Percentiles rank a stretch among this genome's conserved stretches.
These are phyloP conservation scores for Rhizoglyphus robini DNA, from an alignment of 1,140 invertebrate genomes.

Conservation along the genomic window DNA sequence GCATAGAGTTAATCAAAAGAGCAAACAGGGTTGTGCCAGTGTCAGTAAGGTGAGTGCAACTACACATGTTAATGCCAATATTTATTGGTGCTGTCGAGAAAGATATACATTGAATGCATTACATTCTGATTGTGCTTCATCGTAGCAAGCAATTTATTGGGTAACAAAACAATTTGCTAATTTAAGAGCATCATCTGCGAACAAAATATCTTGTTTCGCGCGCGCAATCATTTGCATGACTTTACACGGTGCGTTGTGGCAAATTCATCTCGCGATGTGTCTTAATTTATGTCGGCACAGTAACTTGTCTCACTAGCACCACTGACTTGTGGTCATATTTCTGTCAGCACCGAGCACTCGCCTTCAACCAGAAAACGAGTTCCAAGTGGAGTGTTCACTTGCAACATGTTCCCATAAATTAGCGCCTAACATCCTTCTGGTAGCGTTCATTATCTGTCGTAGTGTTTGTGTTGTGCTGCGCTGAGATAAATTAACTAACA, in stretches of 20 bases:
- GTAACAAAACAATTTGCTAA: conserved; percentile 12
- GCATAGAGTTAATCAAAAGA: no score
- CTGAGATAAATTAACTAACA: background rate
- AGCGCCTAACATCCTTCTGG: background rate
- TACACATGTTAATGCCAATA: no score
- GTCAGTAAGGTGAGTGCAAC: no score
- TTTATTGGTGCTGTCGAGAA: no score
- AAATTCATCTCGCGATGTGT: background rate
- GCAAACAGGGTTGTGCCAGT: no score
- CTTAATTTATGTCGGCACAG: background rate
- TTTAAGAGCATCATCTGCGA: background rate
- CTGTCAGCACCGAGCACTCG: background rate
- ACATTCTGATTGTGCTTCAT: no score
- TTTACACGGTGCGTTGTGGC: no score
- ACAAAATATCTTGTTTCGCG: background rate
- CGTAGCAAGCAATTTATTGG: conserved; percentile 14
- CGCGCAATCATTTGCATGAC: no score
- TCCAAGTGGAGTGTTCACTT: background rate
- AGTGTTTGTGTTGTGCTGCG: background rate
- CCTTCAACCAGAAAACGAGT: conserved; percentile 10
- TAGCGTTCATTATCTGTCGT: background rate
- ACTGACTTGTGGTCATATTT: background rate
- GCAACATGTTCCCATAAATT: background rate
- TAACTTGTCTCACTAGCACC: background rate
- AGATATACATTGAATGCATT: no score